phyloP scores from a whole-genome alignment of 2,113 vertebrate species.

The Aphyosemion australe region DNA sequence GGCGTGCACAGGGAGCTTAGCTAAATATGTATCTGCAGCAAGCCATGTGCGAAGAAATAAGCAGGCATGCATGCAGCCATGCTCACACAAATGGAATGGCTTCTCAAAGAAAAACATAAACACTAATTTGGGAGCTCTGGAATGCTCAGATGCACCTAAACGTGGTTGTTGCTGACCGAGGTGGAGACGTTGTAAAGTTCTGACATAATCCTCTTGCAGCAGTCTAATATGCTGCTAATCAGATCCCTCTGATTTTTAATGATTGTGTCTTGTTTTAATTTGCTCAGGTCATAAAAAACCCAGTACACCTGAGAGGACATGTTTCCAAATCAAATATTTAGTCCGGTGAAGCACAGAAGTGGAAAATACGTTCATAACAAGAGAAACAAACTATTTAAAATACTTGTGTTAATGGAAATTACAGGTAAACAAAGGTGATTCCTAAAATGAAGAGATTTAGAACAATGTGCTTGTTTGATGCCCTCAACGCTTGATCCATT shows the following conservation, averaged over 20 bases:
- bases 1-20: neutral
- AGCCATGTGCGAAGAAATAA: conserved; percentile 68
- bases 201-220: neutral
- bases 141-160: conserved; percentile 26
- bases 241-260: neutral
- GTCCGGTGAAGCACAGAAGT: no score
- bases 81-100: conserved; percentile 49
- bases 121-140: conserved; percentile 7
- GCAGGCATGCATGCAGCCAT: conserved; percentile 43
- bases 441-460: no score
- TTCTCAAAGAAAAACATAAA: conserved; percentile 36
- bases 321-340: neutral
- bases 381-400: no score
- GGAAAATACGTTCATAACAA: no score
- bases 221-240: neutral
- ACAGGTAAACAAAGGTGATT: no score
- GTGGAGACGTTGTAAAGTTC: neutral
- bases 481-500: no score
- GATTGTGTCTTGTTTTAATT: no score
- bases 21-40: conserved; percentile 14
- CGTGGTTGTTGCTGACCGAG: conserved; percentile 18
- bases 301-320: no score
- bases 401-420: no score
- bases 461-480: no score
- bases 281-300: no score